Base-by-base conservation (phyloP, 2,797 vertebrate genomes). In the Sebastes steindachneri region DNA sequence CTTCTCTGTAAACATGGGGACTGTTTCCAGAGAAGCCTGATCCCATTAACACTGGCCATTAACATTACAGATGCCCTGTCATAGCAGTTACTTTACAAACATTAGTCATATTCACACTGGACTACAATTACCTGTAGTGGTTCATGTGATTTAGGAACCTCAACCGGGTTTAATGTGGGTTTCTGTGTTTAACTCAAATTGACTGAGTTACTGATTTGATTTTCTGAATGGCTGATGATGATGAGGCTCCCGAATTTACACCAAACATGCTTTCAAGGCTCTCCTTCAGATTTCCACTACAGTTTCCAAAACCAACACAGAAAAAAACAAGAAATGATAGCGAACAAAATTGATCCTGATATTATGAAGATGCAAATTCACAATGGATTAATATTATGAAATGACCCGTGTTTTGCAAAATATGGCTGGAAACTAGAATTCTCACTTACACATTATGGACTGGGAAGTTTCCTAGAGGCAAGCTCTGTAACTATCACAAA, bases 41-140 rank as follows among this genome's bases (percentile, higher is more conserved):
- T 87, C 68, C 72, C 84, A 90, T 84, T 90, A 86, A 88, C 86
- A 68, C 45, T 72, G 84, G n/a, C 70, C 83, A 90, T 92, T 87
- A 90, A 78, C 80, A 68, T 86, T 89, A 92, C 77, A 86, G 67
- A 91, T 90, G 83, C 63, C 74, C 82, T 89, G 82, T 84, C 82
- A 83, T 19, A 55, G 66, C 63, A 62, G 51, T 75, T 54, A 74
- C 73, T 82, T 70, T 67, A 73, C 25, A 73, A 53, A 75, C 75
- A 89, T 92, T 83, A 87, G 57, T 89, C 88, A 87, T 73, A 48
- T 55, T 45, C 45, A 15, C 28, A 25, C 17, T 55, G n/a, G 25
- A 72, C 60, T n/a, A 25, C 29, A 77, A 67, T 73, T 68, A 73
- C 57, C 57, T 58, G 26, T 5, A 15, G 51, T 28, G 19, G 14